Evolutionary conservation across 64 coral and sea anemone species (phyloP).

Genomic region (Catalaphyllia jardinei): DNA sequence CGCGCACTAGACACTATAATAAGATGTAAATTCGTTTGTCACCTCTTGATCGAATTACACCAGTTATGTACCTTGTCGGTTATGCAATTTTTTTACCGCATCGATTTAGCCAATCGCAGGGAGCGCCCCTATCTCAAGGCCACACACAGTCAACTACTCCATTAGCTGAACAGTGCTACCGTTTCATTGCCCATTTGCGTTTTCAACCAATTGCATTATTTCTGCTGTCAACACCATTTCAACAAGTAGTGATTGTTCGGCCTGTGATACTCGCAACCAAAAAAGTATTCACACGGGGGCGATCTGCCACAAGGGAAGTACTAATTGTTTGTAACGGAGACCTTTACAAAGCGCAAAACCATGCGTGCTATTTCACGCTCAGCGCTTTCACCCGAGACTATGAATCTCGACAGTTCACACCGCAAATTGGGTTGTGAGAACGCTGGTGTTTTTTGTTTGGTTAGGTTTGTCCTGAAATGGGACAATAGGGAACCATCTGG

Average conservation of each 20-base stretch:
- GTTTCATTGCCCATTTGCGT: slow-evolving; percentile 72
- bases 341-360: slow-evolving; percentile 67
- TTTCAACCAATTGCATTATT: slow-evolving; percentile 82
- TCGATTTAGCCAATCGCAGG: slow-evolving; percentile 70
- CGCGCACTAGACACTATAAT: slow-evolving; percentile 80
- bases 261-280: slow-evolving; percentile 54
- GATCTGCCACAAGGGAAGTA: slow-evolving; percentile 64
- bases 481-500: slow-evolving; percentile 47
- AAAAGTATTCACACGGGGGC: slow-evolving; percentile 57
- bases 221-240: slow-evolving; percentile 98
- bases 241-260: slow-evolving; percentile 70
- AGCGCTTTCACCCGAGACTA: slow-evolving; percentile 7
- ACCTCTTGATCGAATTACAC: slow-evolving; percentile 70
- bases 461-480: slow-evolving; percentile 5
- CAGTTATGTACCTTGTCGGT: slow-evolving; percentile 59
- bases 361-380: slow-evolving; percentile 18
- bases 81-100: slow-evolving; percentile 31
- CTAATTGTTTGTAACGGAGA: slow-evolving; percentile 82
- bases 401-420: slow-evolving; percentile 21
- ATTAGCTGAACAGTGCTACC: slow-evolving; percentile 65
- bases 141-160: slow-evolving; percentile 79
- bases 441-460: slow-evolving; percentile 15
- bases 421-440: neutral
- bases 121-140: slow-evolving; percentile 44
- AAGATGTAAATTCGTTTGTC: slow-evolving; percentile 82